Conservation (phyloP, 2,888 invertebrate species). For the Nebria brevicollis region DNA sequence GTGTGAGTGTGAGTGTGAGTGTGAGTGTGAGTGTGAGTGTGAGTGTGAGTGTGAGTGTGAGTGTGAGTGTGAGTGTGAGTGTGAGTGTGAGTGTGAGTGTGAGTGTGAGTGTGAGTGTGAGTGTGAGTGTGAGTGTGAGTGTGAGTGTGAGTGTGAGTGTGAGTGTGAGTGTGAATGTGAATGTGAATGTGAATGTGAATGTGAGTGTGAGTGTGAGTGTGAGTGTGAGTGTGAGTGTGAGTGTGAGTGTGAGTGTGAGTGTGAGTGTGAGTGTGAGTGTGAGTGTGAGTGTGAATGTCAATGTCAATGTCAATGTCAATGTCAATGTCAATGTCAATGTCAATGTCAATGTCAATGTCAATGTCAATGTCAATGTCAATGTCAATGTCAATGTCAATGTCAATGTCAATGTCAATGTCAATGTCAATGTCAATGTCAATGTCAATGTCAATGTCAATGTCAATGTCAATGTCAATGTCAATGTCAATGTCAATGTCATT, state of each 20-base stretch:
- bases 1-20: slow-evolving; percentile 20
- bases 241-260: slow-evolving; percentile 42
- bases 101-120: slow-evolving; percentile 43
- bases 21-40: slow-evolving; percentile 19
- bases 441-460: no score
- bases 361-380: no score
- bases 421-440: no score
- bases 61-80: slow-evolving; percentile 13
- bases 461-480: no score
- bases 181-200: not conserved
- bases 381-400: no score
- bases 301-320: no score
- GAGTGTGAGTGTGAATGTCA: slow-evolving; percentile 10
- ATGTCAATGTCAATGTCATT: no score
- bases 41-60: slow-evolving; percentile 18
- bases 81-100: slow-evolving; percentile 43
- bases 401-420: no score
- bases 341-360: no score
- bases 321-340: no score
- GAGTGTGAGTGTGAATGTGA: not conserved
- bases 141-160: slow-evolving; percentile 44
- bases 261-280: slow-evolving; percentile 37
- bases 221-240: slow-evolving; percentile 41
- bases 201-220: slow-evolving; percentile 22
- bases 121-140: slow-evolving; percentile 44